These are phyloP conservation scores for Nemoura dubitans DNA, from an alignment of 2,888 invertebrate species.

Conservation along the genomic window DNA sequence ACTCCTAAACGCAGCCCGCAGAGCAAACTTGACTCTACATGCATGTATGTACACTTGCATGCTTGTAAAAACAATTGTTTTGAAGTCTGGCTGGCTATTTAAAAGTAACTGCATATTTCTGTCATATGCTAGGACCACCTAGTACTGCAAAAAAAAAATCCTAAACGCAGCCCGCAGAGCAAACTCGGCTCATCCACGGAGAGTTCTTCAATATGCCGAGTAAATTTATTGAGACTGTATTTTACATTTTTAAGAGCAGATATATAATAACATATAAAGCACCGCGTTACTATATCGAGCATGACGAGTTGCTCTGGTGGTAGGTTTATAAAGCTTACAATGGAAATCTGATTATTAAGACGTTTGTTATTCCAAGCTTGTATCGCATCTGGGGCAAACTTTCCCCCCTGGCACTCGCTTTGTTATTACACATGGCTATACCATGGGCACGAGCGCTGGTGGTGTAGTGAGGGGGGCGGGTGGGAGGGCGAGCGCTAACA, in stretches of 20 bases:
- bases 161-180: background rate
- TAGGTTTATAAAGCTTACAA: background rate
- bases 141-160: background rate
- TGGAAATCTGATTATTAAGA: constrained; percentile 25
- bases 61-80: no score
- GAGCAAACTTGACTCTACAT: background rate
- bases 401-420: background rate
- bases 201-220: no score
- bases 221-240: no score
- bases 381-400: constrained; percentile 1
- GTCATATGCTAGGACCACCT: no score
- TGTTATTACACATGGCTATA: background rate
- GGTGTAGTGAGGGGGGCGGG: no score
- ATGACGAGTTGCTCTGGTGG: background rate
- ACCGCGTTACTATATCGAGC: background rate
- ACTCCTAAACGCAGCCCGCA: background rate
- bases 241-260: background rate
- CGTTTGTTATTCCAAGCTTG: background rate
- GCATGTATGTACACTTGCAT: no score
- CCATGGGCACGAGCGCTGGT: background rate
- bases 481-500: background rate
- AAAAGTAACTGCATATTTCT: no score
- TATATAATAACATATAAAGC: background rate
- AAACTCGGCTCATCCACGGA: background rate
- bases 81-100: no score